Percentiles rank a stretch among this genome's conserved stretches.
Conservation (phyloP, 2,113 vertebrate species). For the Turdus rufiventris region DNA sequence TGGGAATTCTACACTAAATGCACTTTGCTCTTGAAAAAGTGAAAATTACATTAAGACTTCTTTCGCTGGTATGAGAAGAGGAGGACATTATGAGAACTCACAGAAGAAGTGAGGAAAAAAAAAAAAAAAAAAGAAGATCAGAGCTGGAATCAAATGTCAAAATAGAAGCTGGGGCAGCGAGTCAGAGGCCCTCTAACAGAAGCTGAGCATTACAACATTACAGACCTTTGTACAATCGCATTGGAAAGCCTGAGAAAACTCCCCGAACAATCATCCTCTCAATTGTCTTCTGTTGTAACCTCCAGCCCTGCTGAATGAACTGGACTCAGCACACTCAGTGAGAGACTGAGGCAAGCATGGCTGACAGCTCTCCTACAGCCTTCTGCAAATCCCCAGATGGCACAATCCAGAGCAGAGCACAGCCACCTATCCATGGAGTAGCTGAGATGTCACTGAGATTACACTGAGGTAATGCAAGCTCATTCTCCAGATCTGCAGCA, state of each 20-base stretch:
- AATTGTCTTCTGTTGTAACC: not conserved
- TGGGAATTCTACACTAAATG: not conserved
- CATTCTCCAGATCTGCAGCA: not conserved
- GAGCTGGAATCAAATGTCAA: not conserved
- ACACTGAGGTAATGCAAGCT: not conserved
- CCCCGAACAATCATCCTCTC: not conserved
- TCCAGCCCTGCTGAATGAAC: not conserved
- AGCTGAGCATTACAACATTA: not conserved
- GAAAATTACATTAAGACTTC: not conserved
- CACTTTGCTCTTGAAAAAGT: not conserved
- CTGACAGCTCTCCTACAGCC: fast-evolving
- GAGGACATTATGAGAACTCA: not conserved
- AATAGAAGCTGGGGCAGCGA: not conserved
- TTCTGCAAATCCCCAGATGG: not conserved
- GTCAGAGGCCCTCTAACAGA: not conserved
- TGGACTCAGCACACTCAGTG: not conserved
- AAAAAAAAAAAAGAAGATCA: not conserved
- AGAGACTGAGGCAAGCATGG: fast-evolving
- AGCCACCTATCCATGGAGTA: fast-evolving
- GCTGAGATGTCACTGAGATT: not conserved
- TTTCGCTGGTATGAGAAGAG: not conserved
- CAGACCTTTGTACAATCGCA: not conserved
- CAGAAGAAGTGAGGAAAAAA: not conserved
- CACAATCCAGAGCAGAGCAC: not conserved
- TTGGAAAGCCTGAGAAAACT: not conserved